Base-by-base conservation (phyloP, 2,113 vertebrate species). In the Athene noctua region DNA sequence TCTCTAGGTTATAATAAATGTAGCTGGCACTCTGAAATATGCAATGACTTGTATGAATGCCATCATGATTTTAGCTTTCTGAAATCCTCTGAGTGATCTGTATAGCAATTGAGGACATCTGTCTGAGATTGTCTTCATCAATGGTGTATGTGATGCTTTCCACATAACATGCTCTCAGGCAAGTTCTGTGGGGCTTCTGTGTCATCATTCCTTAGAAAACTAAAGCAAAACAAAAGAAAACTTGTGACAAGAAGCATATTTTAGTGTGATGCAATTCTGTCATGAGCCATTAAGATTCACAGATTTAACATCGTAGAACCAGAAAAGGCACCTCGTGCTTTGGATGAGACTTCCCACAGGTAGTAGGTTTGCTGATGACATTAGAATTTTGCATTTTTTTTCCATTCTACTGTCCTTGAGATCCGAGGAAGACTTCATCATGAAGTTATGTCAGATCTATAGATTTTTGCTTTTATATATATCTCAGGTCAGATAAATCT, bases 161-260 rank as follows among this genome's bases (percentile, higher is more conserved):
- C 70, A 14, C 70, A 75, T 72, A 65, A 4, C 7, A 49, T 29
- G 52, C 70, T 89, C 80, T 61, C 54, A 14, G 95, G 95, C 89
- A 72, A 68, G 36, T 38, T 95, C 87, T 80, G 74, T 34, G 10
- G 80, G 62, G 61, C n/a, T 67, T 57, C 42, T 25, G 30, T 91
- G 91, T 94, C 94, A 82, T 72, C 49, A 40, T n/a, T 72, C 40
- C 63, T 92, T 86, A 79, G 72, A 72, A 90, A 92, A 59, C 15
- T 15, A 58, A 84, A 42, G 2, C 49, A n/a, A 47, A 84, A 8
- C 42, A 80, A 46, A n/a, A 71, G 78, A 75, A 86, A 80, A 63
- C 34, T 84, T 75, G 57, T 96, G 87, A 96, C 84, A 95, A 94
- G 73, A 57, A 95, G 20, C 94, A 96, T 81, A 85, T 96, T 96